Percentiles rank a stretch among this genome's conserved stretches.
phyloP scores from a whole-genome alignment of 1,140 invertebrate genomes.

The Sitophilus oryzae region DNA sequence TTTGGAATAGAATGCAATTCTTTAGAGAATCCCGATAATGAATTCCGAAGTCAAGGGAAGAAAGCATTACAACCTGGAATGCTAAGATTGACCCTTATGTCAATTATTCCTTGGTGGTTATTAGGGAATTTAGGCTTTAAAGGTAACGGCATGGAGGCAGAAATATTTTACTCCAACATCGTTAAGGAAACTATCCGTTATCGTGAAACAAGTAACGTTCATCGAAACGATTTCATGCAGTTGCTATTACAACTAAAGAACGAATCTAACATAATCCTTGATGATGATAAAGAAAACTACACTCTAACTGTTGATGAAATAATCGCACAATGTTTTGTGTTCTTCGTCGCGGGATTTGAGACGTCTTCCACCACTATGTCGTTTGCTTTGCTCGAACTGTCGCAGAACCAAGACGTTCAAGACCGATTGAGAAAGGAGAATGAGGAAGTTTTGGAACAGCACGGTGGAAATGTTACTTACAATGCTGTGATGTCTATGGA shows the following conservation, averaged over 20 bases:
- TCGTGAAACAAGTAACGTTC: conserved; percentile 43
- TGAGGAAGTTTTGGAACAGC: conserved; percentile 42
- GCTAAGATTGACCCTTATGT: not conserved
- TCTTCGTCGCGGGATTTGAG: conserved; percentile 51
- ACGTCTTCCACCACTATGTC: conserved; percentile 47
- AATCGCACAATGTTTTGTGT: conserved; percentile 43
- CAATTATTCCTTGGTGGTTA: not conserved
- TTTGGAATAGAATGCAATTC: conserved; percentile 57
- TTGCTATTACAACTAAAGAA: conserved; percentile 38
- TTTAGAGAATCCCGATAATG: conserved; percentile 48
- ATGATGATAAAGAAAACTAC: not conserved
- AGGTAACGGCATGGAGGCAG: conserved; percentile 24
- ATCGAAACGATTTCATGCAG: conserved; percentile 49
- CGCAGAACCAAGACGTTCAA: conserved; percentile 46
- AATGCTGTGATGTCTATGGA: conserved; percentile 52
- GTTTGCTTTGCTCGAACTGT: conserved; percentile 48
- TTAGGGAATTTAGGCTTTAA: not conserved
- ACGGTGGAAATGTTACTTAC: conserved; percentile 50
- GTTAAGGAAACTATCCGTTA: conserved; percentile 45
- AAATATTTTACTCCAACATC: conserved; percentile 44
- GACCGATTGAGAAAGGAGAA: conserved; percentile 46
- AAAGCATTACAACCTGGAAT: conserved; percentile 10
- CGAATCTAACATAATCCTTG: not conserved
- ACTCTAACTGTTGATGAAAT: conserved; percentile 29
- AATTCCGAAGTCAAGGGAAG: conserved; percentile 45